Evolutionary conservation across 2,888 invertebrate genomes (phyloP).

Genomic region (Eilema griseolum): DNA sequence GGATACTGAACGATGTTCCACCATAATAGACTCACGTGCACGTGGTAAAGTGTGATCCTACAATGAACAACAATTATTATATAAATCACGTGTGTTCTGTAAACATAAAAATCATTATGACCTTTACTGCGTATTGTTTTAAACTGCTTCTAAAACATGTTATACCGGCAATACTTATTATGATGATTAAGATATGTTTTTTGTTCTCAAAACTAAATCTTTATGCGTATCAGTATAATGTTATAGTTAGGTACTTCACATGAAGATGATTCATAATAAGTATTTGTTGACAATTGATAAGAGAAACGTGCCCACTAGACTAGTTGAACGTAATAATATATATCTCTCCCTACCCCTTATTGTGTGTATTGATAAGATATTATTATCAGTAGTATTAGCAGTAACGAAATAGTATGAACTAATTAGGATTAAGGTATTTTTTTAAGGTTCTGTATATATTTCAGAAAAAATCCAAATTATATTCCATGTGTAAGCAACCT

Average conservation of each 20-base stretch:
- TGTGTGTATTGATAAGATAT: background rate
- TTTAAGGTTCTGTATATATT: too few species aligned
- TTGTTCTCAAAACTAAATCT: background rate
- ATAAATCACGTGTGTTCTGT: background rate
- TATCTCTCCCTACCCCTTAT: background rate
- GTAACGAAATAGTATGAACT: background rate
- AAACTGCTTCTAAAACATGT: background rate
- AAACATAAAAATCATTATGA: conserved; percentile 8
- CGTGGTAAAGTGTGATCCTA: background rate
- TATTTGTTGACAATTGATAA: background rate
- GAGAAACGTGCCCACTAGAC: background rate
- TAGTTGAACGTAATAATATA: too few species aligned
- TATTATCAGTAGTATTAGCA: background rate
- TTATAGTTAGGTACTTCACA: background rate
- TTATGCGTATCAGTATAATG: background rate
- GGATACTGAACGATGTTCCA: background rate
- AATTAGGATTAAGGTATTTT: background rate
- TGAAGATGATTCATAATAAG: background rate
- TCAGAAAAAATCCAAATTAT: background rate
- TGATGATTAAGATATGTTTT: background rate
- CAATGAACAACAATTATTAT: conserved; percentile 1
- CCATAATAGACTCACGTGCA: background rate
- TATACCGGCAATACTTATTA: conserved; percentile 5
- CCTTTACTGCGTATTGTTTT: conserved; percentile 14
- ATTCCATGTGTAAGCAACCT: conserved; percentile 33